Percentiles rank a stretch among this genome's conserved stretches.
phyloP scores from a whole-genome alignment of 2,113 vertebrate species.

The Anthoscopus minutus region DNA sequence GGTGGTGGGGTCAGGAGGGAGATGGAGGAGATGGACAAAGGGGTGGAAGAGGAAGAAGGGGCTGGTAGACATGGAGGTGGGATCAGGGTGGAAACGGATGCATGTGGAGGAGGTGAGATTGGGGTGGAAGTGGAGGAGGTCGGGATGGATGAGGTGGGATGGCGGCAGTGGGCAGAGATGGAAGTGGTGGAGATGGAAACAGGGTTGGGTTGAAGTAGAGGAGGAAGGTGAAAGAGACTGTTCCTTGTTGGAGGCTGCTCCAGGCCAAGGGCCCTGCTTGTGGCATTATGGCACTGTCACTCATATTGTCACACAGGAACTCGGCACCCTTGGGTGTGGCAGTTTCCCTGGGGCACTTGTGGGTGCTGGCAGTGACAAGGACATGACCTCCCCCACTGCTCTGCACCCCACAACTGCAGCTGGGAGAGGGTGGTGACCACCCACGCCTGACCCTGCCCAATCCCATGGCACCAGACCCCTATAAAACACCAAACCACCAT shows the following conservation, averaged over 20 bases:
- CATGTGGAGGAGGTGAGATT: background rate
- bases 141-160: background rate
- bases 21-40: background rate
- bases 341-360: background rate
- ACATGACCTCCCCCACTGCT: background rate
- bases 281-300: background rate
- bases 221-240: background rate
- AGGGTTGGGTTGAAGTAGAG: too few species aligned
- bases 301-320: background rate
- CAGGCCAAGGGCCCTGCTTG: background rate
- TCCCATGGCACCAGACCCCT: background rate
- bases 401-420: background rate
- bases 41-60: background rate
- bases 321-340: background rate
- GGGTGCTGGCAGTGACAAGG: background rate
- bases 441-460: background rate
- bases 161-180: background rate
- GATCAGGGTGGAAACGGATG: background rate
- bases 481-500: background rate
- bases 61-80: background rate
- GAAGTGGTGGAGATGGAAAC: background rate
- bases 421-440: background rate
- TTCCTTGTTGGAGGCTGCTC: background rate
- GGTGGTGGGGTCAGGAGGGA: too few species aligned
- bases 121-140: background rate